Conservation (phyloP, 2,113 vertebrate genomes). For the Paedocypris sp. region DNA sequence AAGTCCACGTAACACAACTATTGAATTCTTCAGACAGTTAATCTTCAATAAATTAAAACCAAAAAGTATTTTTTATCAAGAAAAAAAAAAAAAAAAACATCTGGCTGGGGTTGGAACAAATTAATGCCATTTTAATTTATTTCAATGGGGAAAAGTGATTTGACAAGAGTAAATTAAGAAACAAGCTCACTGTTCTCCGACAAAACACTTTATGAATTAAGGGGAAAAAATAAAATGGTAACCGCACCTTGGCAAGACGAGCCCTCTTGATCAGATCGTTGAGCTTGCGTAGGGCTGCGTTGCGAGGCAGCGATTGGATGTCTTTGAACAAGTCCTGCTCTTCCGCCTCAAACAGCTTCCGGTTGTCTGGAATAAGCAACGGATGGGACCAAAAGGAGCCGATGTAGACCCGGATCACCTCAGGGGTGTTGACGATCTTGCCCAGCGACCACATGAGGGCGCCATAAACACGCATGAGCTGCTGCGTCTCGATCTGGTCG, state of each 20-base stretch:
- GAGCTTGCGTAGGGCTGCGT: slow-evolving; percentile 88
- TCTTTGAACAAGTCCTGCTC: slow-evolving; percentile 94
- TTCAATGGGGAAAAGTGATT: no score
- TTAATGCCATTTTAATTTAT: no score
- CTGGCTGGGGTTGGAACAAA: no score
- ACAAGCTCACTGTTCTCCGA: no score
- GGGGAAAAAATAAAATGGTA: no score
- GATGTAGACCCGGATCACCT: slow-evolving; percentile 94
- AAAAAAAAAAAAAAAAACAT: no score
- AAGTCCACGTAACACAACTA: no score
- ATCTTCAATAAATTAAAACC: no score
- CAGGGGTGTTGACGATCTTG: slow-evolving; percentile 94
- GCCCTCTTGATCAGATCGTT: slow-evolving; percentile 96
- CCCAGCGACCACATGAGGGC: slow-evolving; percentile 98
- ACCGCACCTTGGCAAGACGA: slow-evolving; percentile 83
- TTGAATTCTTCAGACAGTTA: no score
- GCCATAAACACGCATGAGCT: slow-evolving; percentile 93
- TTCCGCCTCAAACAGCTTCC: slow-evolving; percentile 91
- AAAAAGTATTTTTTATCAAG: no score
- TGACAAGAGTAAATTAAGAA: no score
- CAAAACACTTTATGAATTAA: no score
- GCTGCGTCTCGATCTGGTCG: slow-evolving; percentile 96
- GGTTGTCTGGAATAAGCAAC: slow-evolving; percentile 86
- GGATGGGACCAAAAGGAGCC: slow-evolving; percentile 99
- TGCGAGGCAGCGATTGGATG: slow-evolving; percentile 90